phyloP scores from a whole-genome alignment of 2,113 vertebrate genomes.

The Gopherus flavomarginatus region DNA sequence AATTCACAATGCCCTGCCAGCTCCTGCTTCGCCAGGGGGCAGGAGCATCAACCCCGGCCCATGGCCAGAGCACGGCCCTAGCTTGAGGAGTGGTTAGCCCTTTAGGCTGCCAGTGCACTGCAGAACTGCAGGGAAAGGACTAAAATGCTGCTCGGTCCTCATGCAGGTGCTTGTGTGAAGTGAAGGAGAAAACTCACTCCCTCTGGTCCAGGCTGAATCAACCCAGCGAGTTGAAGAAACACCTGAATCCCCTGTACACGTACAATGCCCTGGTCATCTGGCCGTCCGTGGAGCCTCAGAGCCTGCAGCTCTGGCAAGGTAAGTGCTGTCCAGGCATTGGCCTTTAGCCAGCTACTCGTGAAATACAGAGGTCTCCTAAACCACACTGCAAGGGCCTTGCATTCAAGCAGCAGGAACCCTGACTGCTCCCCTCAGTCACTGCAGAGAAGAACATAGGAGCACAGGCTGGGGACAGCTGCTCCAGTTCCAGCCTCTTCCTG shows the following conservation, averaged over 20 bases:
- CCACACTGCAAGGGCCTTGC: neutral
- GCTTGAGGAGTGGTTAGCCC: neutral
- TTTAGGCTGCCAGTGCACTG: neutral
- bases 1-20: neutral
- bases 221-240: slow-evolving; percentile 59
- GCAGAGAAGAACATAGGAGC: neutral
- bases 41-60: neutral
- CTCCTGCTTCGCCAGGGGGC: neutral
- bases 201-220: slow-evolving; percentile 84
- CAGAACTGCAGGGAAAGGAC: neutral
- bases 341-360: fast-evolving
- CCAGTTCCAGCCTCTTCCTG: fast-evolving
- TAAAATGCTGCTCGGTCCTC: fast-evolving
- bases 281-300: slow-evolving; percentile 90
- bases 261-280: slow-evolving; percentile 84
- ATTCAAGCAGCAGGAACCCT: neutral
- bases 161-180: slow-evolving; percentile 78
- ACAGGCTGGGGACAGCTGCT: neutral
- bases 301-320: slow-evolving; percentile 89
- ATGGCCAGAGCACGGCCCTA: neutral
- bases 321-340: neutral
- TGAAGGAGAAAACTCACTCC: slow-evolving; percentile 85
- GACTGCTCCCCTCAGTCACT: neutral
- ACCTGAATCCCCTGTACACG: slow-evolving; percentile 83
- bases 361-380: neutral